A percentile compares a stretch with the other conserved stretches of the same genome.
Evolutionary conservation across 2,113 vertebrate species (phyloP).

Genomic region (Coptodon bakossiorum): DNA sequence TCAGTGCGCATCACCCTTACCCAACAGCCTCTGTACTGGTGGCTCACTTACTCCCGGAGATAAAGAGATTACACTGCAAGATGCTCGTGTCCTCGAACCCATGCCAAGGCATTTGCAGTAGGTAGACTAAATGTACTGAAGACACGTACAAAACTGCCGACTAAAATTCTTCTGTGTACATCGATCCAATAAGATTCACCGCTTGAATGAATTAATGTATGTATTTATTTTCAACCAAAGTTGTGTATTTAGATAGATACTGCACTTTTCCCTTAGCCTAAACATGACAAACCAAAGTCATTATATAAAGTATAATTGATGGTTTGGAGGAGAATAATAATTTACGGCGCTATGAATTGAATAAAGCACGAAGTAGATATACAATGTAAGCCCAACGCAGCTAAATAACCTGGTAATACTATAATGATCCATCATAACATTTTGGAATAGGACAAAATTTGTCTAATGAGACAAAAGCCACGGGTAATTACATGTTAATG

Average conservation of each 20-base stretch:
- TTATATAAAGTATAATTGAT: background rate
- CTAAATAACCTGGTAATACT: background rate
- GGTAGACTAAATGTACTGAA: background rate
- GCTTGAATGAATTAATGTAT: background rate
- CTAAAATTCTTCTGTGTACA: background rate
- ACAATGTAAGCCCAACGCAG: background rate
- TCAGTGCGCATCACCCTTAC: slow-evolving; percentile 11
- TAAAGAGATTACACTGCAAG: background rate
- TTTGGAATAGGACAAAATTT: background rate
- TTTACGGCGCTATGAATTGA: background rate
- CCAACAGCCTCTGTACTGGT: background rate
- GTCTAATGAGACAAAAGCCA: background rate
- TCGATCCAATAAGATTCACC: background rate
- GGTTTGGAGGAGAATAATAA: background rate
- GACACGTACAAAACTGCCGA: background rate
- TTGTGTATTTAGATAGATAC: background rate
- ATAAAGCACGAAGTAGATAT: background rate
- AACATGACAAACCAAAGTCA: background rate
- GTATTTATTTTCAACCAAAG: background rate
- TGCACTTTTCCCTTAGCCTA: background rate
- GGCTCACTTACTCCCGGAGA: background rate
- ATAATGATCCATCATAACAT: background rate
- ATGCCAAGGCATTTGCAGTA: background rate
- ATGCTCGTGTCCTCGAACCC: background rate
- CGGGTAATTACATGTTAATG: background rate